Evolutionary conservation across 1,140 invertebrate genomes (phyloP), one percentile per base, ranked within the genome.

Genomic region (Mizuhopecten yessoensis): DNA sequence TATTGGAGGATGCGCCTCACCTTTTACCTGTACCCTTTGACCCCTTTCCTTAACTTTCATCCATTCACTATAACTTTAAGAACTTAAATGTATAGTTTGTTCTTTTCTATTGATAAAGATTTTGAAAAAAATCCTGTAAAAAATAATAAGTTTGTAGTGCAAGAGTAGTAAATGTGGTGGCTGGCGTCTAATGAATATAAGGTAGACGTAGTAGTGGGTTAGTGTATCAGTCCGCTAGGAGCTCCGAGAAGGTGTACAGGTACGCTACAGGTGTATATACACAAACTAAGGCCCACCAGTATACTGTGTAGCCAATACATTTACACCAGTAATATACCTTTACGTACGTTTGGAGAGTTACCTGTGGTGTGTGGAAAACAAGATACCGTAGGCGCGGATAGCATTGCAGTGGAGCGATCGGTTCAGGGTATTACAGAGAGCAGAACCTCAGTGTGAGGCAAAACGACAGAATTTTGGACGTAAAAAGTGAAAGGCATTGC

Each of bases 401-500:
- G 57, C 57, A 75, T n/a, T 29, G 57, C 57, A 75, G 57, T 75
- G 57, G n/a, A 75, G 57, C 57, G 57, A 75, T 29, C 57, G 57
- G 57, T n/a, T 75, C n/a, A 75, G 57, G 5, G 23, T 75, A 75
- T 75, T 75, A 75, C 57, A 75, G 57, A 29, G 57, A 75, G 57
- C 57, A 75, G 23, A n/a, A 75, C 57, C 57, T 75, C 57, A 75
- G 57, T 75, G 57, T 75, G 57, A 75, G 29, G 2, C 57, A 75
- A 75, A 75, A 75, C 57, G 57, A 75, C 57, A 75, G 57, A 75
- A 75, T 29, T 75, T 75, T 75, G 57, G 57, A 75, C 57, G 57
- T 75, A 75, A 75, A 75, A 75, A 75, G 57, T 75, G 57, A 75
- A 75, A 29, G 23, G 57, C 23, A 75, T 75, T 75, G 57, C n/a